Evolutionary conservation across 2,888 invertebrate species (phyloP), one percentile per base, ranked within the genome.

Genomic region (Tenthredo amoena): DNA sequence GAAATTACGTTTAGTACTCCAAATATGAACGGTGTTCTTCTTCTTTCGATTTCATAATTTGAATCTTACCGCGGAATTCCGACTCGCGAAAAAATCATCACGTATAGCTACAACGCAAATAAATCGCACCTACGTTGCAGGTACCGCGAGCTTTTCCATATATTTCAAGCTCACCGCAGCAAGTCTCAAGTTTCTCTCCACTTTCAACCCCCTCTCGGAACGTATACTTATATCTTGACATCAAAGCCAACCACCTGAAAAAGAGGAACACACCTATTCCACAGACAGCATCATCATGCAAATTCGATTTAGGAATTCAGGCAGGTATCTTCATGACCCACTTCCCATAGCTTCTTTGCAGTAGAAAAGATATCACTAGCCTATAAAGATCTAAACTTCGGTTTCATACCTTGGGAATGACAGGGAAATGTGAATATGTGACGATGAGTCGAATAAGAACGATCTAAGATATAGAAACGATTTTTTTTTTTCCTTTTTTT

Each of bases 211-310:
- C 72, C 21, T 74, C 72, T 74, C n/a, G 43, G 21, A n/a, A 15
- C 2, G 9, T 40, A 43, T 10, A 74, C 26, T 21, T 18, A 31
- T 74, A 18, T 34, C 68, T 68, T 34, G 12, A 15, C 18, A 34
- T 34, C 15, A 34, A 34, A 26, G 15, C 34, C 18, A 34, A 6
- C 68, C 68, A 68, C 26, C 68, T 34, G 34, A 21, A 74, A 43
- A 43, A 21, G 72, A 10, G 21, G 21, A 74, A n/a, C 18, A 43
- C 21, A 21, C n/a, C 40, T 43, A 43, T n/a, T 10, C n/a, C 72
- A 74, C 72, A 15, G 72, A 74, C 72, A 43, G 21, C 40, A n/a
- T 40, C 40, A n/a, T 40, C 72, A 43, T 74, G 72, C 21, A 68
- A 62, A 68, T 68, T 68, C 34, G 31, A 68, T 68, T 34, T 68